Evolutionary conservation across 2,113 vertebrate species (phyloP), one percentile per base, ranked within the genome.

Genomic region (Pseudorectes ferrugineus): DNA sequence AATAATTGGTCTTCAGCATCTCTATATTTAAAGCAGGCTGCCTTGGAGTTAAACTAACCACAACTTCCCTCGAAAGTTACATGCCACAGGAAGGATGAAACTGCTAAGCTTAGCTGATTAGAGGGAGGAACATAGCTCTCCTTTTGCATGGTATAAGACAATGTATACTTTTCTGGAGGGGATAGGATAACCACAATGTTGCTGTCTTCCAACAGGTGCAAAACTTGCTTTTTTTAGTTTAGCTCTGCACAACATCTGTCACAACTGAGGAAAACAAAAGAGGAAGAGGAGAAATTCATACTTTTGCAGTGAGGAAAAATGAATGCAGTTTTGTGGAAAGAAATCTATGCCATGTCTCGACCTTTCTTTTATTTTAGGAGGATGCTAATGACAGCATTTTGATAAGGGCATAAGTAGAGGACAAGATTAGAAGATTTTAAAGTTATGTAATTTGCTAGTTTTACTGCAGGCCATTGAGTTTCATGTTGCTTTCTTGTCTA

Each of bases 1-100:
- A 96, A 84, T 83, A 90, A 77, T 74, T 16, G 38, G 55, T 88
- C 87, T 94, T 94, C 94, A 96, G 93, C 92, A 83, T 94, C 93
- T 88, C 68, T 96, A 86, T 88, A 90, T 96, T 95, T 97, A 93
- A 97, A 97, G 68, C 57, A 84, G 52, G 63, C 71, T 95, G 82
- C 65, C 48, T 81, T 11, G 0, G 62, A 78, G 86, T 86, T 86
- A 71, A 74, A 63, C 17, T 85, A 80, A 94, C 92, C 94, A 90
- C 95, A 97, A 96, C 93, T 97, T 97, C 95, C 96, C 90, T 96
- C 62, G 10, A 88, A 96, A 96, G 72, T 86, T 80, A 93, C 25
- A 21, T 80, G 75, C 57, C 48, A 75, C 88, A 93, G 95, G 95
- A 96, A 97, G 73, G 93, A 81, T 94, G 82, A 97, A 97, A 97